These are phyloP conservation scores for Cistogaster globosa DNA, from an alignment of 2,888 invertebrate genomes.

Conservation along the genomic window DNA sequence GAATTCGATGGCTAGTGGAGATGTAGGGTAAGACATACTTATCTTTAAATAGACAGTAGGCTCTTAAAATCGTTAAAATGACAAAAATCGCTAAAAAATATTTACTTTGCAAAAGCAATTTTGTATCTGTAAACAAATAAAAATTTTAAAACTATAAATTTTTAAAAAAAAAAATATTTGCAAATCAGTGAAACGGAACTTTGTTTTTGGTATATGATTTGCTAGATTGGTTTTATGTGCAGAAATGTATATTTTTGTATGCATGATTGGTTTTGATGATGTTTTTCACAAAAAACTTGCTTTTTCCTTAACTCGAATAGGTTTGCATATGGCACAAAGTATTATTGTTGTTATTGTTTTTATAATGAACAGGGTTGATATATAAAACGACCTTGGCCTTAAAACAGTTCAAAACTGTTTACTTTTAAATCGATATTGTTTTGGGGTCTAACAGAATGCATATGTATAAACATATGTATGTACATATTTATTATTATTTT, in stretches of 20 bases:
- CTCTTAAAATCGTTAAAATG: too few species aligned
- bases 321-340: background rate
- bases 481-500: too few species aligned
- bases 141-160: background rate
- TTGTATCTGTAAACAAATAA: too few species aligned
- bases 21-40: too few species aligned
- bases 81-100: too few species aligned
- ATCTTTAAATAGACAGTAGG: too few species aligned
- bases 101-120: too few species aligned
- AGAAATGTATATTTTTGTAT: constrained; percentile 26
- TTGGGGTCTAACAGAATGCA: too few species aligned
- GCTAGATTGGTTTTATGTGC: constrained; percentile 32
- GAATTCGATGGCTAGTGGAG: too few species aligned
- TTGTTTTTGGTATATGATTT: constrained; percentile 12
- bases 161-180: constrained; percentile 14
- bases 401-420: constrained; percentile 12
- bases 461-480: too few species aligned
- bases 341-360: background rate
- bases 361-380: constrained; percentile 2
- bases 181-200: constrained; percentile 58
- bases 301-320: background rate
- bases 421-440: background rate
- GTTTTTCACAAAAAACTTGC: constrained; percentile 30
- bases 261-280: constrained; percentile 46
- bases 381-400: constrained; percentile 58